A percentile compares a stretch with the other conserved stretches of the same genome.
These are phyloP conservation scores for Ptychochromis oligacanthus DNA, from an alignment of 2,113 vertebrate genomes.

Conservation along the genomic window DNA sequence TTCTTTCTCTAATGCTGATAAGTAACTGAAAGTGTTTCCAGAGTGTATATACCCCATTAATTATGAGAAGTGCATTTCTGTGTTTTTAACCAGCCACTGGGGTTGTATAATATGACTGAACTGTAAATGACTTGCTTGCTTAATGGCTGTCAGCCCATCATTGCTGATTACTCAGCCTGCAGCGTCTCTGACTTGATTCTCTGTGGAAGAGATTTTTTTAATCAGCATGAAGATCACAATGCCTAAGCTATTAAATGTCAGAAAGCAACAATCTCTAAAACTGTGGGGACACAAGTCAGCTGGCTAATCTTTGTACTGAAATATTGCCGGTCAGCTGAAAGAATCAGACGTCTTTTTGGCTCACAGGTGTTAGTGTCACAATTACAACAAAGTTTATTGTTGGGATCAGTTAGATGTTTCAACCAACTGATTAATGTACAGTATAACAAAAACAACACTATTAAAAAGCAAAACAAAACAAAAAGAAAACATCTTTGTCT, in stretches of 20 bases:
- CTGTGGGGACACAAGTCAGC: background rate
- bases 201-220: background rate
- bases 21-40: background rate
- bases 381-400: background rate
- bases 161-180: background rate
- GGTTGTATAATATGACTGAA: background rate
- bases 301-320: background rate
- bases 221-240: background rate
- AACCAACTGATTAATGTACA: no score
- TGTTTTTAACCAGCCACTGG: background rate
- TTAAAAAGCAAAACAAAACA: no score
- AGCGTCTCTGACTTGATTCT: background rate
- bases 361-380: background rate
- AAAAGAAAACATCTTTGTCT: no score
- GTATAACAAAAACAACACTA: no score
- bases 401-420: no score
- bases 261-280: background rate
- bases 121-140: background rate
- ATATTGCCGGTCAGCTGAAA: no score
- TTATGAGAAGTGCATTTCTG: background rate
- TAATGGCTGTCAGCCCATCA: background rate
- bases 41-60: background rate
- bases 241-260: background rate
- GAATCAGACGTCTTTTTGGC: background rate
- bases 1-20: background rate